Percentiles rank a stretch among this genome's conserved stretches.
Evolutionary conservation across 2,113 vertebrate species (phyloP).

Genomic region (Bubo blakistoni): DNA sequence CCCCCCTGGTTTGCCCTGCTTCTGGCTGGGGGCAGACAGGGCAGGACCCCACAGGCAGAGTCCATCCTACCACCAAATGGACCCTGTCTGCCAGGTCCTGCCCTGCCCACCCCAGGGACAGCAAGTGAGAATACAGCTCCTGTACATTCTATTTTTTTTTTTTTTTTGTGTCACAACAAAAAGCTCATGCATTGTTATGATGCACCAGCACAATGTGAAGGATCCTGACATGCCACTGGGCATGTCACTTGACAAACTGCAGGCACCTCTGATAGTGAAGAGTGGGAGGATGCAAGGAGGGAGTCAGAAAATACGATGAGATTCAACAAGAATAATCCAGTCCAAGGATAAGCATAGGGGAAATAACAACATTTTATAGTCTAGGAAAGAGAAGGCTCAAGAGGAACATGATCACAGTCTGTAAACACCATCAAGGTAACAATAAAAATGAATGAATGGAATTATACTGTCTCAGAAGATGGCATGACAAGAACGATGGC

Average conservation of each 20-base stretch:
- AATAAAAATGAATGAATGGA: conserved; percentile 12
- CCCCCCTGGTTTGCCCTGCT: neutral
- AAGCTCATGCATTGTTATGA: neutral
- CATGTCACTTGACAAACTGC: neutral
- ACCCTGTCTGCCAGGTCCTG: neutral
- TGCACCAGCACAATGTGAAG: neutral
- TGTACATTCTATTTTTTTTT: neutral
- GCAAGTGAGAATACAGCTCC: neutral
- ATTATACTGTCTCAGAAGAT: neutral
- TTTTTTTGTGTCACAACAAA: neutral
- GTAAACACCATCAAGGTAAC: neutral
- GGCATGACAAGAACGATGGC: neutral
- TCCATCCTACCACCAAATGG: neutral
- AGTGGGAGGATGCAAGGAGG: too few relatives aligned
- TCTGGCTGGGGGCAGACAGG: neutral
- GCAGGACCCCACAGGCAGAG: neutral
- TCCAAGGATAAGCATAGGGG: neutral
- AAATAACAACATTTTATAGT: neutral
- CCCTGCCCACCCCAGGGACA: neutral
- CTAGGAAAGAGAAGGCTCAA: neutral
- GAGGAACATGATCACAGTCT: neutral
- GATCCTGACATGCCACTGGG: fast-evolving
- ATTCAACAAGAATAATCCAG: neutral
- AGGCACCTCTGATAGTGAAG: neutral
- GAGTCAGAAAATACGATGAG: neutral